Evolutionary conservation across 2,797 vertebrate genomes (phyloP).

Genomic region (Malacoctenus gilli): DNA sequence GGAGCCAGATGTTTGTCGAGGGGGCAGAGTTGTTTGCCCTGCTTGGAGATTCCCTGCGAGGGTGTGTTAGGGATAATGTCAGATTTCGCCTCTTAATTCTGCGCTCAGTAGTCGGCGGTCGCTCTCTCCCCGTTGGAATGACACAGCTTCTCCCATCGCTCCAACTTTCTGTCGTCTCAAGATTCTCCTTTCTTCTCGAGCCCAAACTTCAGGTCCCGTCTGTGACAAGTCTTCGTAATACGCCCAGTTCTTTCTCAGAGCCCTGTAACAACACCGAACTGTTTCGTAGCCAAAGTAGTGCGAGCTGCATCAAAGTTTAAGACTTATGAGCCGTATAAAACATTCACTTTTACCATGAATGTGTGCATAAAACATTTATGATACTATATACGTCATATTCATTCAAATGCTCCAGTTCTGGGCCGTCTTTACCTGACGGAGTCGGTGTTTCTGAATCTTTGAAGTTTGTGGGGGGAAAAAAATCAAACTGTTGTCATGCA

Average conservation of each 20-base stretch:
- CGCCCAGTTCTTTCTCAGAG: slow-evolving; percentile 29
- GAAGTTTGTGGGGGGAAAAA: background rate
- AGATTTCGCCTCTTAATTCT: slow-evolving; percentile 50
- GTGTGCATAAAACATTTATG: background rate
- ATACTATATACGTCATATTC: too few relatives aligned
- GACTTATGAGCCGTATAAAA: slow-evolving; percentile 18
- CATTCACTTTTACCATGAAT: slow-evolving; percentile 17
- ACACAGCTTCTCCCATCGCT: slow-evolving; percentile 37
- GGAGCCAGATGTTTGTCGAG: slow-evolving; percentile 33
- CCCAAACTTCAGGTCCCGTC: slow-evolving; percentile 34
- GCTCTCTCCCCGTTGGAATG: slow-evolving; percentile 22
- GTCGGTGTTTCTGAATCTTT: slow-evolving; percentile 7
- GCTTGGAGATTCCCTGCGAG: slow-evolving; percentile 30
- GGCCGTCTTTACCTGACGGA: slow-evolving; percentile 16
- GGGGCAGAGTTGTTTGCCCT: slow-evolving; percentile 40
- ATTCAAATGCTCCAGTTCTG: slow-evolving; percentile 1
- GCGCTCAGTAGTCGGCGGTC: slow-evolving; percentile 17
- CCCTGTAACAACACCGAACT: slow-evolving; percentile 16
- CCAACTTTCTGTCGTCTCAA: slow-evolving; percentile 60
- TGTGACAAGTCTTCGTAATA: slow-evolving; percentile 43
- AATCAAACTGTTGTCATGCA: background rate
- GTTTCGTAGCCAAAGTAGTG: slow-evolving; percentile 13
- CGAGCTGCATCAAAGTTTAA: slow-evolving; percentile 16
- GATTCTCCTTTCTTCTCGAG: slow-evolving; percentile 51
- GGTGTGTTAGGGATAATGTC: slow-evolving; percentile 44